Conservation (phyloP, 2,113 vertebrate genomes). For the Saimiri boliviensis region DNA sequence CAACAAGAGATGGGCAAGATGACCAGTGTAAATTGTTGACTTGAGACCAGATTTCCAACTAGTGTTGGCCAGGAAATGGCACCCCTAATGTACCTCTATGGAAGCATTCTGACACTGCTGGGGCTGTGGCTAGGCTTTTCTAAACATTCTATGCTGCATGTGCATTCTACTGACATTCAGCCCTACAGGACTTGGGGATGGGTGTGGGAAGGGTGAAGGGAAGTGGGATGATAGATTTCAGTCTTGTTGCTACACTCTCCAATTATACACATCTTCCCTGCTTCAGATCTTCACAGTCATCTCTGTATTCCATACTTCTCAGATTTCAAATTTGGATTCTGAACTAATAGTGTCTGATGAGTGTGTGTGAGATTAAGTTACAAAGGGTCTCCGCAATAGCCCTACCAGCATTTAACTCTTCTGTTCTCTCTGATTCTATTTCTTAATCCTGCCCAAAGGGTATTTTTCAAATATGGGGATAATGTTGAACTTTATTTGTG, state of each 20-base stretch:
- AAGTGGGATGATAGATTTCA: background rate
- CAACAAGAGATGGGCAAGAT: background rate
- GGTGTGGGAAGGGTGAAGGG: rapidly evolving
- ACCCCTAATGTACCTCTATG: rapidly evolving
- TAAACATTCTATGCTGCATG: too few relatives aligned
- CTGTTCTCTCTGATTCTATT: background rate
- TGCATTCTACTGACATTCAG: background rate
- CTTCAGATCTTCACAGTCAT: background rate
- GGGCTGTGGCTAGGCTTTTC: background rate
- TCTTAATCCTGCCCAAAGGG: background rate
- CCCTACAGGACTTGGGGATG: rapidly evolving
- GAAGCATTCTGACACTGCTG: background rate
- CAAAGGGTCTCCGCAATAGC: background rate
- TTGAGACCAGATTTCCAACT: background rate
- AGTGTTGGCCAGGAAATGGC: background rate
- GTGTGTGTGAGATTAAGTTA: background rate
- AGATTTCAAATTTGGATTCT: background rate
- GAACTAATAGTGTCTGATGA: background rate
- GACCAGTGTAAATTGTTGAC: background rate
- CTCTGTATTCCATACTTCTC: background rate
- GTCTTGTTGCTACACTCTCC: background rate
- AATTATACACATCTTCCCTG: background rate
- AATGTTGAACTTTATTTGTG: background rate
- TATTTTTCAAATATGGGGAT: background rate
- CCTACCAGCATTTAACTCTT: background rate